Evolutionary conservation across 2,888 invertebrate genomes (phyloP), one percentile per base, ranked within the genome.

Genomic region (Physocephala rufipes): DNA sequence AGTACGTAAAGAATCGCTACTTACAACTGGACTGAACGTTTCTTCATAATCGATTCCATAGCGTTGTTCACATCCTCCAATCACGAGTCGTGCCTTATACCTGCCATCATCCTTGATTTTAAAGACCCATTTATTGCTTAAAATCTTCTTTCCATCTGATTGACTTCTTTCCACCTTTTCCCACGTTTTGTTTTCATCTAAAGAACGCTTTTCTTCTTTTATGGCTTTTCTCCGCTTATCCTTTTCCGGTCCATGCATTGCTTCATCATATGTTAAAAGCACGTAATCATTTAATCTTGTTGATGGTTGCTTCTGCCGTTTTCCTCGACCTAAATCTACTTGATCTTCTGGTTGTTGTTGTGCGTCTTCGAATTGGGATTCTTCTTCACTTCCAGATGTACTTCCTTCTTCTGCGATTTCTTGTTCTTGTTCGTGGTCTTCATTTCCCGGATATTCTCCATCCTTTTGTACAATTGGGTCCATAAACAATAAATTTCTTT

Each of bases 81-180:
- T 30, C 59, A 59, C 19, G 16, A 59, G 30, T 28, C 59, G 59
- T 59, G 59, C 59, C n/a, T 59, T 59, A 30, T 59, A 59, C 26
- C 21, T 51, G 51, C 51, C 51, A 51, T 51, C 51, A 51, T 51
- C 51, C 19, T 51, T 51, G 1, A 51, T 19, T 51, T 51, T 51
- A 51, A 15, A 47, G 19, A 51, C 19, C 51, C 51, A 51, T 51
- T 51, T 51, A n/a, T n/a, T n/a, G n/a, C n/a, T n/a, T n/a, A n/a
- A n/a, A n/a, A n/a, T n/a, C n/a, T n/a, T n/a, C n/a, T 51, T 51
- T 51, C 51, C 51, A 19, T 51, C 51, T 51, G 51, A 16, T 51
- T 7, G n/a, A 1, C 19, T 51, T 51, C 51, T 51, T 51, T 51
- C 51, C 19, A 51, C 51, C 51, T 51, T 51, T 51, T 51, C 51